A percentile compares a stretch with the other conserved stretches of the same genome.
Evolutionary conservation across 2,113 vertebrate genomes (phyloP).

Genomic region (Triplophysa tibetana): DNA sequence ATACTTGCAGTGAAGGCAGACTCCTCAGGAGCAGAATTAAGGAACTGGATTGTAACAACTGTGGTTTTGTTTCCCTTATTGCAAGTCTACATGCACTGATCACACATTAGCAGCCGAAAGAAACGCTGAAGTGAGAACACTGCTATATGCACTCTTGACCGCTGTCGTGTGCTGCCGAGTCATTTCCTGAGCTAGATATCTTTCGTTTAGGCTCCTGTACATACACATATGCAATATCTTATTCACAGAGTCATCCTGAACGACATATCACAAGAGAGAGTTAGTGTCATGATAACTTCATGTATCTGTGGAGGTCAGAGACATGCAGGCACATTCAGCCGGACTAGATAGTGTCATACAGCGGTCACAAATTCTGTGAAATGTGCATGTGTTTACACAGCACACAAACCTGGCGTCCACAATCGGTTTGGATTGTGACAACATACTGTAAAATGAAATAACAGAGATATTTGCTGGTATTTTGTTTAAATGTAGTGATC

Average conservation of each 20-base stretch:
- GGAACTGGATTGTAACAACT: too few species aligned
- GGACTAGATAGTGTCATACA: not conserved
- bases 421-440: slow-evolving; percentile 21
- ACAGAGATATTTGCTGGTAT: too few species aligned
- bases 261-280: not conserved
- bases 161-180: slow-evolving; percentile 1
- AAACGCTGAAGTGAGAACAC: not conserved
- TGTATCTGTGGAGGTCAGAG: slow-evolving; percentile 37
- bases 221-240: too few species aligned
- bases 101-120: not conserved
- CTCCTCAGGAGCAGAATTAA: too few species aligned
- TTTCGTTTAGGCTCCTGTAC: not conserved
- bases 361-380: not conserved
- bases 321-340: not conserved
- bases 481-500: too few species aligned
- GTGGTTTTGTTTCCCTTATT: too few species aligned
- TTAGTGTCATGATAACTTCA: slow-evolving; percentile 22
- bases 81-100: not conserved
- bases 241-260: slow-evolving; percentile 7
- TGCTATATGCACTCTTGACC: not conserved
- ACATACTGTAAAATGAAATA: not conserved
- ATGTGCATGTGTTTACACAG: slow-evolving; percentile 37
- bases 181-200: slow-evolving; percentile 10
- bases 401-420: slow-evolving; percentile 17
- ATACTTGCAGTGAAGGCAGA: too few species aligned